Percentiles rank a stretch among this genome's conserved stretches.
Evolutionary conservation across 2,888 invertebrate genomes (phyloP).

Genomic region (Chesias legatella): DNA sequence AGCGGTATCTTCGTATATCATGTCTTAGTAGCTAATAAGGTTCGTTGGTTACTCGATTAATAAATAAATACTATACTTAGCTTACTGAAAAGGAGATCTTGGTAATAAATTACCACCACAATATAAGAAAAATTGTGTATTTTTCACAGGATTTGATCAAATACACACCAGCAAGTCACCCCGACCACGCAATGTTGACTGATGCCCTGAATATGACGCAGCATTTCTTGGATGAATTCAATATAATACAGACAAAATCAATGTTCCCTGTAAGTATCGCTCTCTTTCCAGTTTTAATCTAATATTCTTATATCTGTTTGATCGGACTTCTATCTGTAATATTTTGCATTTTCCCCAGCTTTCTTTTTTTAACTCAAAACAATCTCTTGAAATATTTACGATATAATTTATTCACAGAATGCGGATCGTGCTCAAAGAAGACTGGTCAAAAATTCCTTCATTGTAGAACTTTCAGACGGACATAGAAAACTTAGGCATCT

Average conservation of each 20-base stretch:
- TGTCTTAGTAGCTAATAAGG: too few species aligned
- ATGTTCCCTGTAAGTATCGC: constrained; percentile 86
- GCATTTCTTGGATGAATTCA: constrained; percentile 94
- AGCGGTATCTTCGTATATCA: too few species aligned
- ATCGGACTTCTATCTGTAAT: too few species aligned
- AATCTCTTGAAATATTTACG: background rate
- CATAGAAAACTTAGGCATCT: constrained; percentile 94
- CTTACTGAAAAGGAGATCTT: too few species aligned
- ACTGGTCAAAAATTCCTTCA: constrained; percentile 96
- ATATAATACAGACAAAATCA: constrained; percentile 90
- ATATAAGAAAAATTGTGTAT: background rate
- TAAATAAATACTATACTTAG: too few species aligned
- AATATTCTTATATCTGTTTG: too few species aligned
- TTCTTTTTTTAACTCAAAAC: background rate
- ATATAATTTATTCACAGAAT: constrained; percentile 69
- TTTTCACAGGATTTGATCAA: constrained; percentile 86
- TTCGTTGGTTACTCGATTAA: too few species aligned
- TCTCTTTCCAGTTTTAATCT: too few species aligned
- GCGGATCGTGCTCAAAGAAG: constrained; percentile 90
- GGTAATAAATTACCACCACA: too few species aligned
- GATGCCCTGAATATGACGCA: constrained; percentile 93
- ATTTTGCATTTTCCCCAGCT: background rate
- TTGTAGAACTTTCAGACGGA: constrained; percentile 94
- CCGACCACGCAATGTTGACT: constrained; percentile 88
- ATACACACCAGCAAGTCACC: constrained; percentile 88